These are phyloP conservation scores for Apodemia duryi DNA, from an alignment of 2,888 invertebrate species.

Conservation along the genomic window DNA sequence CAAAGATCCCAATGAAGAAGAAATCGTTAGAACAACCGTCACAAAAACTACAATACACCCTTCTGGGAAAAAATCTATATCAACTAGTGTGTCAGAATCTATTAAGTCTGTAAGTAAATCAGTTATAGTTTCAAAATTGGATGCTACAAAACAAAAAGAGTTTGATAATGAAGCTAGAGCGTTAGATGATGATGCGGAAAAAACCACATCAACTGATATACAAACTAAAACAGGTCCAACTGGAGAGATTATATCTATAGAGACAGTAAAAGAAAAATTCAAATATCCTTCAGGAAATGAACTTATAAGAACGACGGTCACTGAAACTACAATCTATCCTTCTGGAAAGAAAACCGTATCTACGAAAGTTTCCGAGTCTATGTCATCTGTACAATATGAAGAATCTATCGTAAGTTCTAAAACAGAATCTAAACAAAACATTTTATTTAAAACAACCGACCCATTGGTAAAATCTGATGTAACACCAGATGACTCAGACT, in stretches of 20 bases:
- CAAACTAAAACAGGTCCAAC: slow-evolving; percentile 20
- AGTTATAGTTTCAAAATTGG: background rate
- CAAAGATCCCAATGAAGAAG: slow-evolving; percentile 25
- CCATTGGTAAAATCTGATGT: background rate
- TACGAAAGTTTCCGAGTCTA: slow-evolving; percentile 26
- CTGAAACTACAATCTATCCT: slow-evolving; percentile 27
- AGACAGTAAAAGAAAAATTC: slow-evolving; percentile 22
- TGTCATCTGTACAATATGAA: slow-evolving; percentile 15
- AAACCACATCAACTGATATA: slow-evolving; percentile 18
- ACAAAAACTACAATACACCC: slow-evolving; percentile 27
- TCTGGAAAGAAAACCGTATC: slow-evolving; percentile 26
- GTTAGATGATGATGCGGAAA: background rate
- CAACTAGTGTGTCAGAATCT: slow-evolving; percentile 31
- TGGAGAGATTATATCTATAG: slow-evolving; percentile 24
- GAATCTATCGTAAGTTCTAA: slow-evolving; percentile 18
- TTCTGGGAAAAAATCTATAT: slow-evolving; percentile 25
- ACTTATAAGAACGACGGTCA: slow-evolving; percentile 24
- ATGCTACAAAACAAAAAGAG: background rate
- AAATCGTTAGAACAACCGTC: slow-evolving; percentile 24
- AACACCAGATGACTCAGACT: background rate
- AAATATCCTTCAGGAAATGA: slow-evolving; percentile 28
- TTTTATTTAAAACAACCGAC: slow-evolving; percentile 15
- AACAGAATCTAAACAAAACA: slow-evolving; percentile 17
- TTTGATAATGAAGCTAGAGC: background rate
- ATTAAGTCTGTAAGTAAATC: slow-evolving; percentile 21